phyloP scores from a whole-genome alignment of 1,140 invertebrate species.

The Brachionus paranguensis region DNA sequence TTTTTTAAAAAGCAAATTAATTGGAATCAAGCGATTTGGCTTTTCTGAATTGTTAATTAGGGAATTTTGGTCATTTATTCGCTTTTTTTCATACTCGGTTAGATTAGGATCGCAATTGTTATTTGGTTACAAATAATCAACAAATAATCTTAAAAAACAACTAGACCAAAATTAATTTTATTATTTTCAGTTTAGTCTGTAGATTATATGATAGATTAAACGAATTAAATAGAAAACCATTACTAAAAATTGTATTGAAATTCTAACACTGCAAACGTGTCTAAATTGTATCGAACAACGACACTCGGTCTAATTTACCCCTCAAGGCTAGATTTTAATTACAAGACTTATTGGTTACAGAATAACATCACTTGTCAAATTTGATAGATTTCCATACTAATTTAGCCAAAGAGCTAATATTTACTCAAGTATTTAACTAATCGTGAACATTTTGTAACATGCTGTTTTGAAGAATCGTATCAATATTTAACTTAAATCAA shows the following conservation, averaged over 20 bases:
- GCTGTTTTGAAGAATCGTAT: background rate
- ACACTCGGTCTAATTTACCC: constrained; percentile 2
- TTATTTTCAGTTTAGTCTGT: constrained; percentile 10
- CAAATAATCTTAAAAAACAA: background rate
- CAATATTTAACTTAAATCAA: background rate
- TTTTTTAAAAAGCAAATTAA: background rate
- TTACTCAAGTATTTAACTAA: constrained; percentile 6
- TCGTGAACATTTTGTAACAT: constrained; percentile 6
- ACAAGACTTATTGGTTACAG: constrained; percentile 17
- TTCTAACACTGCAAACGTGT: background rate
- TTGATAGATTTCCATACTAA: constrained; percentile 22
- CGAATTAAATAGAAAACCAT: background rate
- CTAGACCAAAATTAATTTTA: constrained; percentile 35
- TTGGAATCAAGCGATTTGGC: constrained; percentile 14
- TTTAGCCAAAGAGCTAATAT: constrained; percentile 18
- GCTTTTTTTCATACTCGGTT: background rate
- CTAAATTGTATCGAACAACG: background rate
- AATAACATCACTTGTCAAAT: constrained; percentile 9
- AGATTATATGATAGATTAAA: constrained; percentile 13
- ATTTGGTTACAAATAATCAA: background rate
- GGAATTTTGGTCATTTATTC: background rate
- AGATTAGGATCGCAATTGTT: background rate
- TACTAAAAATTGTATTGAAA: background rate
- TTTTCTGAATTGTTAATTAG: constrained; percentile 21
- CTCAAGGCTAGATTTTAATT: background rate